Base-by-base conservation (phyloP, 2,888 invertebrate genomes). In the Chymomyza caudatula region DNA sequence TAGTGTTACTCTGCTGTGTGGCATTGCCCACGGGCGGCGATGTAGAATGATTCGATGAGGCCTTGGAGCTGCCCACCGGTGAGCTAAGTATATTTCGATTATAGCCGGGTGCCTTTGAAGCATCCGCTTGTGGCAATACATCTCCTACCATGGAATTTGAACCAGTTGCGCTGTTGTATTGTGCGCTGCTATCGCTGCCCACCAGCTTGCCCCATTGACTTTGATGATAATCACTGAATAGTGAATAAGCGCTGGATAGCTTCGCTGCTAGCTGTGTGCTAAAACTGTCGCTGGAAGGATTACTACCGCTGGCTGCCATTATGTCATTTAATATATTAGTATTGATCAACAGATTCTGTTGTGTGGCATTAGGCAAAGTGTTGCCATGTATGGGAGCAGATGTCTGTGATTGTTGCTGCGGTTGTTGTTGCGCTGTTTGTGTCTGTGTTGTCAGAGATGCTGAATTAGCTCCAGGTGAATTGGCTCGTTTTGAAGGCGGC, bases 61-160 rank as follows among this genome's bases (percentile, higher is more conserved):
- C 93, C 49, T 93, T 93, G 0, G 93, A 93, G 44, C 93, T 94
- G 44, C 93, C 93, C 2, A 94, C 94, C 0, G 96, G 96, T 5
- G 96, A 95, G 88, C 95, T 95, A 71, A 95, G 93, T 51, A 94
- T 92, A 57, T 93, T 94, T 85, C 97, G 93, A 78, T 90, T 90
- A 90, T 97, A 97, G 0, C 97, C 97, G 0, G 97, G 97, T 66
- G 97, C 97, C 91, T 97, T 97, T 53, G 96, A 94, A 3, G 95
- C 95, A 91, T 97, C 97, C 69, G 94, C 96, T 91, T 94, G 91
- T 42, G 90, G 91, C 54, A 90, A 67, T 17, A 89, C 85, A 72
- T 92, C 89, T 58, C 80, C 85, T 1, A 83, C 88, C 54, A 87
- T 59, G 1, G 74, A 42, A 59, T 60, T 67, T 1, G 74, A 57